Evolutionary conservation across 2,888 invertebrate species (phyloP).

Genomic region (Hermaeophaga mercurialis): DNA sequence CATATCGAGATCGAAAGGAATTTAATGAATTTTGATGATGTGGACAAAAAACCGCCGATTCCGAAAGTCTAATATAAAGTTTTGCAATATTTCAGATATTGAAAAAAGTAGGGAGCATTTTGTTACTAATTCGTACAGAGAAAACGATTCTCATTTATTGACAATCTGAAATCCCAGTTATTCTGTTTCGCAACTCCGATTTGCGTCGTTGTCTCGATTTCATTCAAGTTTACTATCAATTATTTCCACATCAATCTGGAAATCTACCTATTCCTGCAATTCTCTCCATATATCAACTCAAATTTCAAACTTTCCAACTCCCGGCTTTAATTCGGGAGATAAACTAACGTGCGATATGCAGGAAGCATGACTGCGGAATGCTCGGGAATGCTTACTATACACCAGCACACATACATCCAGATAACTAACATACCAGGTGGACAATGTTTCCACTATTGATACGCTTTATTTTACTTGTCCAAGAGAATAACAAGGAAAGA

Average conservation of each 20-base stretch:
- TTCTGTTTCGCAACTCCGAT: too few relatives aligned
- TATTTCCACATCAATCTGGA: conserved; percentile 22
- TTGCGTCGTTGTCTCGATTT: too few relatives aligned
- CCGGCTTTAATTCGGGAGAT: conserved; percentile 5
- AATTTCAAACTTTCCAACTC: conserved; percentile 7
- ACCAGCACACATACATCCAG: conserved; percentile 1
- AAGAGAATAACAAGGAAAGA: too few relatives aligned
- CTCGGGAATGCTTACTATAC: conserved; percentile 2
- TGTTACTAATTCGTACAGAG: too few relatives aligned
- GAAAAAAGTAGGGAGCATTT: too few relatives aligned
- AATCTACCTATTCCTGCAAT: conserved; percentile 17
- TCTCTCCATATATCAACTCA: conserved; percentile 13
- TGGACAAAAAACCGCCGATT: background rate
- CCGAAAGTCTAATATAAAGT: background rate
- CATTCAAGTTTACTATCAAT: conserved; percentile 17
- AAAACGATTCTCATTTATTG: too few relatives aligned
- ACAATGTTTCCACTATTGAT: too few relatives aligned
- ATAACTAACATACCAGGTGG: too few relatives aligned
- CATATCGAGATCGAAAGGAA: conserved; percentile 11
- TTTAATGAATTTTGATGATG: conserved; percentile 16
- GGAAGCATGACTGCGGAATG: conserved; percentile 2
- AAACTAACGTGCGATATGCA: too few relatives aligned
- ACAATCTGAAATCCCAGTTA: too few relatives aligned
- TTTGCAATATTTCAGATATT: background rate
- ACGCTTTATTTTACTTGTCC: too few relatives aligned